Base-by-base conservation (phyloP, 2,113 vertebrate genomes). In the Otocyon megalotis region DNA sequence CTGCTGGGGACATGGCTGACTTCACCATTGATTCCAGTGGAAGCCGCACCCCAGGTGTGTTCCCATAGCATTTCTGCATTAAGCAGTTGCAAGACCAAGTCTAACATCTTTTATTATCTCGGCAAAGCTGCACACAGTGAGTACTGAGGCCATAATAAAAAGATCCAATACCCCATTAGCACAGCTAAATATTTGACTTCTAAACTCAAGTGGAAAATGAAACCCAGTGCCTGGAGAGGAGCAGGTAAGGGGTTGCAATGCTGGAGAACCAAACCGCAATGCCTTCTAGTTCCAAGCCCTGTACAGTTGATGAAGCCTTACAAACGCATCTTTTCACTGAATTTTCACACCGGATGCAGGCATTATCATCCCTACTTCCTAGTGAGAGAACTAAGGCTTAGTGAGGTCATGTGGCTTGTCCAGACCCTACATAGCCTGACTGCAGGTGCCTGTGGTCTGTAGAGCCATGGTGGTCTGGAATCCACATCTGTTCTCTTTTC, bases 1-100 rank as follows among this genome's bases (percentile, higher is more conserved):
- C 98, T 98, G 97, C 97, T 98, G 98, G 98, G 98, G 98, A 97
- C 97, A 96, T 90, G 98, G 97, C 94, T 96, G 97, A 72, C 98
- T 98, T 98, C 97, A 95, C 98, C 98, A 96, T n/a, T 88, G 97
- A 98, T 97, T 72, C 87, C 88, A 60, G 91, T 88, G 97, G 96
- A 97, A 98, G 98, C 32, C 2, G 79, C 97, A 95, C 98, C 94
- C 97, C 97, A 92, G 84, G 97, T 97, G 97, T 96, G 98, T 98
- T 98, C 96, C 94, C 96, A 76, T 89, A 97, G 97, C 98, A 98
- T 98, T 98, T 98, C 96, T 98, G 88, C 97, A 98, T 98, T 99
- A 98, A 98, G 97, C 97, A 97, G 98, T 97, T 93, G 87, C 56
- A 92, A 96, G 94, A 86, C 93, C 90, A 89, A 95, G 88, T 93